A percentile compares a stretch with the other conserved stretches of the same genome.
Evolutionary conservation across 2,888 invertebrate species (phyloP).

Genomic region (Ormyrus labotus): DNA sequence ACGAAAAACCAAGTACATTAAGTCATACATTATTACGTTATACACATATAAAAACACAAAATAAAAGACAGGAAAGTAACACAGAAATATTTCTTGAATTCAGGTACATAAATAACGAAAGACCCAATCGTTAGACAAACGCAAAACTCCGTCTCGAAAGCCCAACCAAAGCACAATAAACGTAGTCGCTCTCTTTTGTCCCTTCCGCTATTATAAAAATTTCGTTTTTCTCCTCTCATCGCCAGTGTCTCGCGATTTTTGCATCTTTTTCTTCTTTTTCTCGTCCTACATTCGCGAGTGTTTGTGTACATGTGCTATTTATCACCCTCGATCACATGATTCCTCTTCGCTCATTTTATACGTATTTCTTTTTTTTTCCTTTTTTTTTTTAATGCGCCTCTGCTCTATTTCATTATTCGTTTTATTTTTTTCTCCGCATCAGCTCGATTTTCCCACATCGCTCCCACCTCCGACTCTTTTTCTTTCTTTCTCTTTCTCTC

Average conservation of each 20-base stretch:
- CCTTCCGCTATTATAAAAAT: constrained; percentile 6
- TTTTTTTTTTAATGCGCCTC: too few relatives aligned
- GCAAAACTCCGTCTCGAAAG: not conserved
- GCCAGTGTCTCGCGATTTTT: not conserved
- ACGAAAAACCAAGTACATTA: constrained; percentile 44
- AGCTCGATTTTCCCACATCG: too few relatives aligned
- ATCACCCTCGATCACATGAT: too few relatives aligned
- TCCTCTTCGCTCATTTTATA: too few relatives aligned
- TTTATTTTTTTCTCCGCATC: too few relatives aligned
- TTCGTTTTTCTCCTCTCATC: not conserved
- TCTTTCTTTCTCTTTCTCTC: not conserved
- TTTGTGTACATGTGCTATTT: too few relatives aligned
- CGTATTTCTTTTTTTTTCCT: too few relatives aligned
- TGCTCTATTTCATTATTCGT: too few relatives aligned
- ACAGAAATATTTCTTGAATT: constrained; percentile 25
- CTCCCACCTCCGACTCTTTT: too few relatives aligned
- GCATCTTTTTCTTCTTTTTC: too few relatives aligned
- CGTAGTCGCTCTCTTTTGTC: not conserved
- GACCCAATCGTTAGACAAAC: constrained; percentile 29
- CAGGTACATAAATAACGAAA: constrained; percentile 49
- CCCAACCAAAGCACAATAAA: constrained; percentile 6
- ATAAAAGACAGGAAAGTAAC: not conserved
- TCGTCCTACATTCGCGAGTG: too few relatives aligned
- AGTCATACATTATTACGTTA: not conserved
- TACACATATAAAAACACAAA: too few relatives aligned